These are phyloP conservation scores for Tethea ocularis DNA, from an alignment of 2,888 invertebrate genomes.

Conservation along the genomic window DNA sequence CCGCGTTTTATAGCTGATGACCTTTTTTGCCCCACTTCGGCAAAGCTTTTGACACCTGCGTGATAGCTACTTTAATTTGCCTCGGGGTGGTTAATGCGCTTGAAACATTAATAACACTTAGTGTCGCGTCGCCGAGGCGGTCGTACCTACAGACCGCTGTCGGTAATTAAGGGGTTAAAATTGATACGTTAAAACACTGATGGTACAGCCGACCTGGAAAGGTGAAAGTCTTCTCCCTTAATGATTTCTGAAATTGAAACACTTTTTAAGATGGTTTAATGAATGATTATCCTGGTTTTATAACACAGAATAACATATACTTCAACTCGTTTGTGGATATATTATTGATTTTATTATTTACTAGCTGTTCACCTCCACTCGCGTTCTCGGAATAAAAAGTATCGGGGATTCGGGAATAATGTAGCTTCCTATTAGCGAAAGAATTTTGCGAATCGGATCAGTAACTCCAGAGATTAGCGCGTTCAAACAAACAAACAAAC, in stretches of 20 bases:
- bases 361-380: too few species aligned
- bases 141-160: slow-evolving; percentile 39
- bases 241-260: slow-evolving; percentile 18
- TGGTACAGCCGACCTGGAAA: slow-evolving; percentile 20
- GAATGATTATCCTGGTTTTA: background rate
- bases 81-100: slow-evolving; percentile 60
- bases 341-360: too few species aligned
- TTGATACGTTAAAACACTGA: slow-evolving; percentile 68
- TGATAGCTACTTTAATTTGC: slow-evolving; percentile 70
- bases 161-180: slow-evolving; percentile 69
- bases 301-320: too few species aligned
- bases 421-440: too few species aligned
- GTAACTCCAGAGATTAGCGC: too few species aligned
- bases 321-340: too few species aligned
- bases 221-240: slow-evolving; percentile 35
- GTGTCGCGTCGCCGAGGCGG: slow-evolving; percentile 52
- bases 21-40: slow-evolving; percentile 74
- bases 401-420: too few species aligned
- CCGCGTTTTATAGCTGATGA: slow-evolving; percentile 71
- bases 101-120: slow-evolving; percentile 74
- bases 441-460: too few species aligned
- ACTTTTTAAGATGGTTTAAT: slow-evolving; percentile 15
- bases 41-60: slow-evolving; percentile 79
- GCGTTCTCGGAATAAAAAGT: too few species aligned
- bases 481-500: too few species aligned